Evolutionary conservation across 2,113 vertebrate genomes (phyloP).

Genomic region (Macquaria australasica): DNA sequence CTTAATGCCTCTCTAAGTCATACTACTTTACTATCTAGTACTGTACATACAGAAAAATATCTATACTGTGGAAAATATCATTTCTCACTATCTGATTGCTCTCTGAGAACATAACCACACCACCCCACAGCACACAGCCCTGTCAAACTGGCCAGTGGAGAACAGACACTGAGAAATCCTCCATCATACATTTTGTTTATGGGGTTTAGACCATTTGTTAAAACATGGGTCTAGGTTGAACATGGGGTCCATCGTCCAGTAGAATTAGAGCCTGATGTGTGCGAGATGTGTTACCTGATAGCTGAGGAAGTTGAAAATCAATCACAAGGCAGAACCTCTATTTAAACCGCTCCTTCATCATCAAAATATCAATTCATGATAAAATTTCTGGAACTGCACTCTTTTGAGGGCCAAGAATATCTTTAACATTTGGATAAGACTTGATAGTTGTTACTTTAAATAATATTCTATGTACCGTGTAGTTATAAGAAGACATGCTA

Average conservation of each 20-base stretch:
- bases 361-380: background rate
- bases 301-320: background rate
- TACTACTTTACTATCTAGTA: background rate
- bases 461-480: background rate
- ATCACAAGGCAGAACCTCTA: background rate
- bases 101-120: background rate
- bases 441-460: background rate
- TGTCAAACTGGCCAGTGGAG: background rate
- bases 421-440: conserved; percentile 5
- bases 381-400: background rate
- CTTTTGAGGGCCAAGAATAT: background rate
- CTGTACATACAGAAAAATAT: background rate
- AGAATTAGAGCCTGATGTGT: background rate
- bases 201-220: background rate
- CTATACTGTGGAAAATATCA: background rate
- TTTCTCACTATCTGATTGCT: background rate
- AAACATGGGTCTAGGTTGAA: background rate
- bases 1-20: conserved; percentile 1
- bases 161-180: background rate
- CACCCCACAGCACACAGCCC: background rate
- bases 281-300: background rate
- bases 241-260: background rate
- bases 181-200: background rate
- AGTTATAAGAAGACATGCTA: background rate
- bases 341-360: background rate